A percentile compares a stretch with the other conserved stretches of the same genome.
Conservation (phyloP, 2,888 invertebrate species). For the Fragum fragum region DNA sequence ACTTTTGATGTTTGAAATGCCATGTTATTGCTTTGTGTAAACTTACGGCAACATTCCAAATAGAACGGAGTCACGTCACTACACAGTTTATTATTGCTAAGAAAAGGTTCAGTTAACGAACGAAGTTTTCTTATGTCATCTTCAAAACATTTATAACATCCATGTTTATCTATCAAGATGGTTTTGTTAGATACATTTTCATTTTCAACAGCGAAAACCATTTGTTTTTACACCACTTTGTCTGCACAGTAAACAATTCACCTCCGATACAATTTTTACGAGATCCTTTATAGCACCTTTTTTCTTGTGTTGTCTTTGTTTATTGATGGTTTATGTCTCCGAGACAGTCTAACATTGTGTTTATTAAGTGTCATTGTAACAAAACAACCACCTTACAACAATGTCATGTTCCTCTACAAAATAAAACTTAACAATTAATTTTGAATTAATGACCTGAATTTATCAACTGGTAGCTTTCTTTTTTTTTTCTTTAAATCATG, state of each 20-base stretch:
- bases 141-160: background rate
- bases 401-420: too few species aligned
- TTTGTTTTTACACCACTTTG: conserved; percentile 29
- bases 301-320: background rate
- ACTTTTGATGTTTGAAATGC: conserved; percentile 64
- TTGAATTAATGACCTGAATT: too few species aligned
- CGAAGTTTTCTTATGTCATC: conserved; percentile 10
- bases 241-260: background rate
- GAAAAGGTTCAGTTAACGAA: background rate
- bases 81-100: conserved; percentile 1
- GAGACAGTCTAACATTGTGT: background rate
- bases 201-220: conserved; percentile 43
- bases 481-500: too few species aligned
- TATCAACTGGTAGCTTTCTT: too few species aligned
- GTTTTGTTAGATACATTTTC: conserved; percentile 20
- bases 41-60: background rate
- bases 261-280: background rate
- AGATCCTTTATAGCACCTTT: background rate
- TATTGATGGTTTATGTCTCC: background rate
- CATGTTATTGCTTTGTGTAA: conserved; percentile 47
- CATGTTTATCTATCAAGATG: background rate
- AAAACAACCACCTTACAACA: background rate
- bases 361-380: background rate
- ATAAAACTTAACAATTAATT: too few species aligned
- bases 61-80: background rate